Evolutionary conservation across 2,113 vertebrate genomes (phyloP), one percentile per base, ranked within the genome.

Genomic region (Carassius carassius): DNA sequence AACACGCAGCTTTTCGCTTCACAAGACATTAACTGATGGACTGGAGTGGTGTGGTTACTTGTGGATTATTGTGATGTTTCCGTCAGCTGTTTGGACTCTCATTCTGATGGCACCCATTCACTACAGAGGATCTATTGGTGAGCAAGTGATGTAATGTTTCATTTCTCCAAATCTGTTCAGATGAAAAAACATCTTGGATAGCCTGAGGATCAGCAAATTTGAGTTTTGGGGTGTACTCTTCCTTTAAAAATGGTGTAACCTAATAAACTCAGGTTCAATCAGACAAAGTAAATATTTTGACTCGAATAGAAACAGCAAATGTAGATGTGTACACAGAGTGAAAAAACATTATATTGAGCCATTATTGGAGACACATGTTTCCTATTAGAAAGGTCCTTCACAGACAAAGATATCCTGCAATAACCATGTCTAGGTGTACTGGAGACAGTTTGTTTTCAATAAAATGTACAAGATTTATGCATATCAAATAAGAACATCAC

Each of bases 291-390:
- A 1, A 44, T 44, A 9, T 44, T 44, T 44, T 44, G 41, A 9
- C 8, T 44, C 9, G 8, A 67, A 65, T 65, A 65, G n/a, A 14
- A 32, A 2, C 63, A 70, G 17, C 12, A 37, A 70, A 37, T 35
- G 29, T 19, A 12, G 17, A 70, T 5, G 9, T 70, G 67, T 67
- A 44, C 65, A 67, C 29, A 19, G 47, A 82, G 63, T 84, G 32
- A 78, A 37, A 62, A 32, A 58, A 23, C 69, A n/a, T 44, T 58
- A 82, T 47, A 70, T 47, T 60, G 16, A 25, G 73, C 74, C 19
- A 51, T 86, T 84, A 82, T 82, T 74, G 72, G 25, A 41, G 7
- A 44, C 21, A 41, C 86, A 85, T 81, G 88, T 82, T 89, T 81
- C 37, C 32, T 51, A 76, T 86, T 89, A 84, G 17, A 78, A 79